Base-by-base conservation (phyloP, 1,140 invertebrate genomes). In the Capitella teleta region DNA sequence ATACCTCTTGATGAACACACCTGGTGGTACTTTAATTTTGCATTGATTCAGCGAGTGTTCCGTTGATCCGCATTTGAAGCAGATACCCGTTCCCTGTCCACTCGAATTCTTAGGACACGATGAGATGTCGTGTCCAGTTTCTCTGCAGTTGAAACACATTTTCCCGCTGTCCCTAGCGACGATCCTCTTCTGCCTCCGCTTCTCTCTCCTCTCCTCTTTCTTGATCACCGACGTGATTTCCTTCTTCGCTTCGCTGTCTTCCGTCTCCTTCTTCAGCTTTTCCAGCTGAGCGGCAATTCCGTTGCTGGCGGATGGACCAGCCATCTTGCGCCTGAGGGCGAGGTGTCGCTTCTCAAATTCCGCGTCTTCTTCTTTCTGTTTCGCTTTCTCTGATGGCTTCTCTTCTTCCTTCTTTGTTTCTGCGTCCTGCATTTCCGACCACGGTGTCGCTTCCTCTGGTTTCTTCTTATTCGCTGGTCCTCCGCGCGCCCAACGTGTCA, bases 61-160 rank as follows among this genome's bases (percentile, higher is more conserved):
- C 40, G 65, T 70, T 5, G 70, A 73, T 12, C 73, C 73, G 64
- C 73, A 75, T 57, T 74, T 74, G 54, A 72, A 75, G 46, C 73
- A 75, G 42, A 72, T 66, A 4, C 68, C 71, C 23, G 60, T 60
- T 1, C 63, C 64, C 37, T 66, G 60, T 25, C 64, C 57, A 24
- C 80, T 82, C 36, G 78, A 49, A 14, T 46, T 30, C 76, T 32
- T 68, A 72, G 86, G 85, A 75, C 87, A 90, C 55, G 88, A 83
- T 0, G 82, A 81, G 14, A 89, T 67, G 60, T 80, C 78, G 61
- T 90, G 86, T 3, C 86, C 87, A 12, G 55, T 37, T 51, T 72
- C 53, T 23, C 73, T 61, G 68, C 86, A 90, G 55, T 86, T 82
- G 56, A 84, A 74, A 60, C 87, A 91, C 28, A 44, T 26, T 25